These are phyloP conservation scores for Babyrousa celebensis DNA, from an alignment of 2,797 vertebrate species.

Conservation along the genomic window DNA sequence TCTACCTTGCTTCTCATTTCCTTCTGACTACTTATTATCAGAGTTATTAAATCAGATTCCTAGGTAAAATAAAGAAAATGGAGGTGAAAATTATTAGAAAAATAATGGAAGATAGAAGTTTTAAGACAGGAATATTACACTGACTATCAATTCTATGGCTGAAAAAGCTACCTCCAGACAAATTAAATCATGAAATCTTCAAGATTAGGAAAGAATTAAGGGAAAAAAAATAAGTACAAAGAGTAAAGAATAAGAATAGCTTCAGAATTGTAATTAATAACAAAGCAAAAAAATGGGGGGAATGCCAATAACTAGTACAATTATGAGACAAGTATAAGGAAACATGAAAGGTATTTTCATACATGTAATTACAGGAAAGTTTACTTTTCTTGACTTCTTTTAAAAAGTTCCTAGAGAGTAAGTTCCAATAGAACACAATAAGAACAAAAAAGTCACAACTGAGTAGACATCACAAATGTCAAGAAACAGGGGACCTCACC, in stretches of 20 bases:
- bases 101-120: not conserved
- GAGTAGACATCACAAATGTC: not conserved
- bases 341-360: not conserved
- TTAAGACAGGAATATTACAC: not conserved
- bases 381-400: not conserved
- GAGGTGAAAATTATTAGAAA: not conserved
- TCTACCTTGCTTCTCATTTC: not conserved
- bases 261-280: constrained; percentile 34
- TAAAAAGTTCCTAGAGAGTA: not conserved
- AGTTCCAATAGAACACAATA: not conserved
- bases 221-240: not conserved
- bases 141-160: not conserved
- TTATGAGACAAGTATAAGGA: not conserved
- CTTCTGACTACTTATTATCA: not conserved
- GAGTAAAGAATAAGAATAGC: not conserved
- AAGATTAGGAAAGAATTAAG: not conserved
- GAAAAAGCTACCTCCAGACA: not conserved
- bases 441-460: not conserved
- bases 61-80: not conserved
- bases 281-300: too few species aligned
- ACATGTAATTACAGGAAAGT: not conserved
- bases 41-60: not conserved
- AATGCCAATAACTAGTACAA: not conserved
- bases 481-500: not conserved
- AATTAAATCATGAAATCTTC: not conserved